phyloP scores from a whole-genome alignment of 2,888 invertebrate genomes.

The Drosophila limbata region DNA sequence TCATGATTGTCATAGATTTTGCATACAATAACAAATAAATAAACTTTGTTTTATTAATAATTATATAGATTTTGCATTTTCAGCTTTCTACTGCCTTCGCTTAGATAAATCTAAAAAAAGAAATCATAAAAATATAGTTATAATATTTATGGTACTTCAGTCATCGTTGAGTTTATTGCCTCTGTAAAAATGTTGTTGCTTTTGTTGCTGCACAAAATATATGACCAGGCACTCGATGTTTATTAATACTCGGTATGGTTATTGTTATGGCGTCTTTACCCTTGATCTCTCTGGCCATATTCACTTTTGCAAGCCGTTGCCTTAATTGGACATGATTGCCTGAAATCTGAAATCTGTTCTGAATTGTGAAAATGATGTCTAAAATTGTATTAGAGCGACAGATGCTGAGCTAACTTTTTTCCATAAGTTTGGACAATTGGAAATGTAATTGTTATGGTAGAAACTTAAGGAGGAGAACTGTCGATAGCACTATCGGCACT shows the following conservation, averaged over 20 bases:
- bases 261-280: constrained; percentile 27
- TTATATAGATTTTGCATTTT: constrained; percentile 16
- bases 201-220: constrained; percentile 42
- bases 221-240: constrained; percentile 57
- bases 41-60: not conserved
- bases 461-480: too few relatives aligned
- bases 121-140: constrained; percentile 17
- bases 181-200: constrained; percentile 57
- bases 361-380: not conserved
- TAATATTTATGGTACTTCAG: constrained; percentile 74
- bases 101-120: constrained; percentile 38
- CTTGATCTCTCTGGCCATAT: not conserved
- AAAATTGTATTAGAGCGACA: not conserved
- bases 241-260: constrained; percentile 50
- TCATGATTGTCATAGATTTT: not conserved
- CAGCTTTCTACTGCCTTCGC: not conserved
- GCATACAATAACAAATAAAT: not conserved
- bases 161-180: constrained; percentile 68
- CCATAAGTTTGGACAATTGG: too few relatives aligned
- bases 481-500: too few relatives aligned
- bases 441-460: too few relatives aligned
- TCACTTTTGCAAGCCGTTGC: not conserved
- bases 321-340: not conserved
- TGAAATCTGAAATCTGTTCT: not conserved
- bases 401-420: too few relatives aligned